Evolutionary conservation across 2,113 vertebrate genomes (phyloP).

Genomic region (Ariopsis seemanni): DNA sequence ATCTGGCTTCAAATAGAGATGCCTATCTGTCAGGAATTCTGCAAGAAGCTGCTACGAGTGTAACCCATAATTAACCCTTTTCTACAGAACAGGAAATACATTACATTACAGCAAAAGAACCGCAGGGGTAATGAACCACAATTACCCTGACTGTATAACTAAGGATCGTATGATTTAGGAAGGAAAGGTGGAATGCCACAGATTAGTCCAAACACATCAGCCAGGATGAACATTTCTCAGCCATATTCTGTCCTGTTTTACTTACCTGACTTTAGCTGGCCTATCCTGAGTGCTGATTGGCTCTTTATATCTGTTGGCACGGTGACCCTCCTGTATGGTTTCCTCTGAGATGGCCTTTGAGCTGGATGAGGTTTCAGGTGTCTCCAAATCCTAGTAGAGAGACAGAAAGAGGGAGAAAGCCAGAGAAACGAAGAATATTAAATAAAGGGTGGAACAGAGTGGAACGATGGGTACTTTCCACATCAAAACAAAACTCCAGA

Average conservation of each 20-base stretch:
- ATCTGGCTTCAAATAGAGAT: constrained; percentile 29
- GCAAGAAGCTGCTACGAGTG: constrained; percentile 28
- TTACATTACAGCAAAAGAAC: neutral
- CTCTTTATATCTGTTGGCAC: constrained; percentile 31
- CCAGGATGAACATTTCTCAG: too few species aligned
- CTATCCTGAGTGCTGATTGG: constrained; percentile 53
- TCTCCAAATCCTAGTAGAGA: constrained; percentile 59
- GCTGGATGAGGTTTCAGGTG: constrained; percentile 18
- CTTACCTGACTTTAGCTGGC: constrained; percentile 62
- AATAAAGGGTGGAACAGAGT: constrained; percentile 36
- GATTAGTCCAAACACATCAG: neutral
- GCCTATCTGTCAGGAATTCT: constrained; percentile 41
- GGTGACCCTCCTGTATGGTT: constrained; percentile 18
- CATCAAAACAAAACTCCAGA: constrained; percentile 45
- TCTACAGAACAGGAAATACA: constrained; percentile 4
- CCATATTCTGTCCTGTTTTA: neutral
- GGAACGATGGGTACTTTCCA: constrained; percentile 54
- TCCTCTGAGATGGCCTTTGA: constrained; percentile 43
- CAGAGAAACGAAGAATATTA: constrained; percentile 47
- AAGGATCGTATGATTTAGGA: neutral
- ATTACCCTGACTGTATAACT: constrained; percentile 1
- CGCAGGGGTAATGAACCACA: neutral
- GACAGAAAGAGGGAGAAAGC: constrained; percentile 39
- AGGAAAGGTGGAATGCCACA: neutral
- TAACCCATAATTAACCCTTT: neutral